Evolutionary conservation across 2,113 vertebrate species (phyloP).

Genomic region (Benitochromis conjunctus): DNA sequence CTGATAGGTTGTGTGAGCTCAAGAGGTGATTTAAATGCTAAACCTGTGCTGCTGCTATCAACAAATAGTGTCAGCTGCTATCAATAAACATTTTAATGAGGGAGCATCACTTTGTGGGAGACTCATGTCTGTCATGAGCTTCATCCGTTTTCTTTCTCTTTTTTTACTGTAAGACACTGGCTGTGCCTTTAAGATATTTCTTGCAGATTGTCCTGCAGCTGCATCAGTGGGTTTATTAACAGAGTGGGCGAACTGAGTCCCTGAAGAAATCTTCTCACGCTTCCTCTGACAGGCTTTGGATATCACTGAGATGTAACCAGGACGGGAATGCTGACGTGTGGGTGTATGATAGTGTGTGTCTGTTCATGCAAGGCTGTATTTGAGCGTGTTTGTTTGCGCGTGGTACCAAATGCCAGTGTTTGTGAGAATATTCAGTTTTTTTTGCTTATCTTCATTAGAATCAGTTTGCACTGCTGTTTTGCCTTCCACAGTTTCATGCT

Average conservation of each 20-base stretch:
- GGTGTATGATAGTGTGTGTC: neutral
- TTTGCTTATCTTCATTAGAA: neutral
- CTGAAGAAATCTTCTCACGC: slow-evolving; percentile 58
- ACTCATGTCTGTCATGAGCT: neutral
- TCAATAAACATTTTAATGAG: slow-evolving; percentile 2
- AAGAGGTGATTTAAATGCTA: slow-evolving; percentile 13
- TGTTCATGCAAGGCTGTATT: neutral
- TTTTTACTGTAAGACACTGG: neutral
- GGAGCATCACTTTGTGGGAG: neutral
- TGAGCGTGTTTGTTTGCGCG: neutral
- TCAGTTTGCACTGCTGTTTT: neutral
- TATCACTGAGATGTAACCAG: slow-evolving; percentile 35
- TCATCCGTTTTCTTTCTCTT: neutral
- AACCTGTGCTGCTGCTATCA: neutral
- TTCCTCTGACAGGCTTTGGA: slow-evolving; percentile 31
- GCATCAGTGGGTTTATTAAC: slow-evolving; percentile 48
- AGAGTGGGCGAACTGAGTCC: slow-evolving; percentile 28
- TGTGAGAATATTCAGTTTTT: neutral
- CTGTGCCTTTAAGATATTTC: slow-evolving; percentile 25
- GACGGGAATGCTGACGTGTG: slow-evolving; percentile 11
- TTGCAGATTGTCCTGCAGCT: slow-evolving; percentile 65
- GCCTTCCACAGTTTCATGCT: neutral
- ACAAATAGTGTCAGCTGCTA: neutral
- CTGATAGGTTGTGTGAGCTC: neutral
- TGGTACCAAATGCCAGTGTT: neutral